Conservation (phyloP, 2,888 invertebrate species). For the Catocala fraxini region DNA sequence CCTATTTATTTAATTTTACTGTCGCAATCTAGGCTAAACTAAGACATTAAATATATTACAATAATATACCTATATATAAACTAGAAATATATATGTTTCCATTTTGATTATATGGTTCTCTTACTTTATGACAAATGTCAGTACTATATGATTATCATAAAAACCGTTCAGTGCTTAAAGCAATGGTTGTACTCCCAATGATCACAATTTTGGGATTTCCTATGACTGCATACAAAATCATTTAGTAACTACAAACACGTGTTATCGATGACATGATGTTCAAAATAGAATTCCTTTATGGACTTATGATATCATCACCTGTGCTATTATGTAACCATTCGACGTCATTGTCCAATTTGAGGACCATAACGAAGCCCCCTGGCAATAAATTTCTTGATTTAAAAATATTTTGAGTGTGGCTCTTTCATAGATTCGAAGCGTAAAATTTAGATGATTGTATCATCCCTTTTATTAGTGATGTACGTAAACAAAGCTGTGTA, state of each 20-base stretch:
- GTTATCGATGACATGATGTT: constrained; percentile 44
- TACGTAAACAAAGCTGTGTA: constrained; percentile 69
- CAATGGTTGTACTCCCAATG: not conserved
- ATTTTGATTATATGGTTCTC: no score
- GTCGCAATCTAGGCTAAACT: no score
- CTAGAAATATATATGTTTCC: no score
- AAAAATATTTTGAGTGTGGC: constrained; percentile 41
- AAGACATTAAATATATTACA: no score
- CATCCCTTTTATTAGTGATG: constrained; percentile 59
- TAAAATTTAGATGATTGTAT: constrained; percentile 54
- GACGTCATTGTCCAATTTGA: constrained; percentile 22
- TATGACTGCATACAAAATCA: constrained; percentile 16
- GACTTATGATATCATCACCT: constrained; percentile 53
- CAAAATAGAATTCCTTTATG: constrained; percentile 50
- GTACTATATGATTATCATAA: no score
- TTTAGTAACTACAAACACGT: constrained; percentile 12
- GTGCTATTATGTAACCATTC: constrained; percentile 45
- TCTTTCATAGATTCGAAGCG: constrained; percentile 47
- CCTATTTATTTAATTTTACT: no score
- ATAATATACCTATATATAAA: no score
- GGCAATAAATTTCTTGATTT: constrained; percentile 45
- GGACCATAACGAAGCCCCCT: constrained; percentile 17
- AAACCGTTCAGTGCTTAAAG: not conserved
- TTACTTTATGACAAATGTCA: no score
- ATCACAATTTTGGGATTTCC: constrained; percentile 16